Base-by-base conservation (phyloP, 35 echinoderm and acorn worm genomes). In the Anneissia japonica region DNA sequence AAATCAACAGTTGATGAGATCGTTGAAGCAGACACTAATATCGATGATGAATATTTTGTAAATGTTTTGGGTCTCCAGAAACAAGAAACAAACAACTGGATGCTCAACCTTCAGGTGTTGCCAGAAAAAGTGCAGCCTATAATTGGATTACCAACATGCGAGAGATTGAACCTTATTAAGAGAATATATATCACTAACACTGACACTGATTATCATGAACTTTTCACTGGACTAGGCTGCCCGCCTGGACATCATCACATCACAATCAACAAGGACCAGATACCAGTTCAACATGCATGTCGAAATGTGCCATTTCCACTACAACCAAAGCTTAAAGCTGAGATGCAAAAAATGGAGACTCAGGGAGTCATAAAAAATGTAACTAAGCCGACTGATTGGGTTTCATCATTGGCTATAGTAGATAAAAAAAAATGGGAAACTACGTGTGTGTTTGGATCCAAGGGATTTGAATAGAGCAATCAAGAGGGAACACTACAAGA, bases 121-220 rank as follows among this genome's bases (percentile, higher is more conserved):
- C 7, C 51, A 26, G 26, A 19, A 23, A 64, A 9, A 64, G 21
- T 64, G 7, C 86, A 91, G 73, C 79, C 86, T 37, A 34, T 91
- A 32, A 56, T 96, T 28, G 90, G 93, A 39, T 4, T 91, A 32
- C 64, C 81, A 92, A 38, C 89, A 77, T 92, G 83, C 81, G 30
- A 76, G 11, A 89, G 36, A 21, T 31, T 91, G n/a, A 36, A 56
- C 14, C 45, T 90, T 1, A 74, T 93, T 21, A 88, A 90, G 31
- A 64, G 76, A 28, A 76, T 74, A 46, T 43, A 30, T 0, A 76
- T 32, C 7, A 32, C 82, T 35, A 36, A 83, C 19, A 35, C 64
- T 16, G 83, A 29, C 32, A 34, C 0, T 21, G n/a, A 30, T 29
- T 85, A 85, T 29, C 10, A 80, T 17, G 64, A 88, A 72, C 43